Evolutionary conservation across 2,888 invertebrate genomes (phyloP), one percentile per base, ranked within the genome.

Genomic region (Campoletis raptor): DNA sequence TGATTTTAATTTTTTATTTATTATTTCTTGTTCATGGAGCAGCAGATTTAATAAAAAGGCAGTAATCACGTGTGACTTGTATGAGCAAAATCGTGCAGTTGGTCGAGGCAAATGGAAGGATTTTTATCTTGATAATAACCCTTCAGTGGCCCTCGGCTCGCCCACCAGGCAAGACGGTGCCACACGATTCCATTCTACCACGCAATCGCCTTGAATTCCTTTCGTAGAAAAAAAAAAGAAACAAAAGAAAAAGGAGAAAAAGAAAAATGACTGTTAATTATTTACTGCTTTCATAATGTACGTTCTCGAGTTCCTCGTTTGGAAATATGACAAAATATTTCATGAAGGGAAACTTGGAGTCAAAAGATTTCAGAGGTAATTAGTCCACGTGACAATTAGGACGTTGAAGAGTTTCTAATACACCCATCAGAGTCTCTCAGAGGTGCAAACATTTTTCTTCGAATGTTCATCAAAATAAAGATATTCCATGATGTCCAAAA

Each of bases 111-210:
- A 73, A 83, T 73, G 83, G 73, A 73, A 52, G 57, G 78, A 79
- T 83, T 83, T 79, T 83, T 73, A 83, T 83, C 83, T 73, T 57
- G 64, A 45, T 83, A 79, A 83, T 83, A 77, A 54, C n/a, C 79
- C 72, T 67, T 73, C 42, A 18, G 67, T 42, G 61, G 77, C 48
- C n/a, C 37, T 24, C 57, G 74, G 10, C 57, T 54, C 54, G 48
- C 77, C 66, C 8, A 48, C 48, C 30, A 48, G 77, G 37, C 48
- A 66, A 48, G 21, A 37, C 45, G 66, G 48, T 66, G 77, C 54
- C 67, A 61, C 76, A 64, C 48, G 52, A 73, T 73, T 78, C 67
- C 24, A 21, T 36, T 78, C 66, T 36, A 4, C 40, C 78, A 64
- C 78, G 70, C 78, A 54, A 83, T 79, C 57, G 66, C 66, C 72